These are phyloP conservation scores for Archips xylosteana DNA, from an alignment of 2,888 invertebrate species.

Conservation along the genomic window DNA sequence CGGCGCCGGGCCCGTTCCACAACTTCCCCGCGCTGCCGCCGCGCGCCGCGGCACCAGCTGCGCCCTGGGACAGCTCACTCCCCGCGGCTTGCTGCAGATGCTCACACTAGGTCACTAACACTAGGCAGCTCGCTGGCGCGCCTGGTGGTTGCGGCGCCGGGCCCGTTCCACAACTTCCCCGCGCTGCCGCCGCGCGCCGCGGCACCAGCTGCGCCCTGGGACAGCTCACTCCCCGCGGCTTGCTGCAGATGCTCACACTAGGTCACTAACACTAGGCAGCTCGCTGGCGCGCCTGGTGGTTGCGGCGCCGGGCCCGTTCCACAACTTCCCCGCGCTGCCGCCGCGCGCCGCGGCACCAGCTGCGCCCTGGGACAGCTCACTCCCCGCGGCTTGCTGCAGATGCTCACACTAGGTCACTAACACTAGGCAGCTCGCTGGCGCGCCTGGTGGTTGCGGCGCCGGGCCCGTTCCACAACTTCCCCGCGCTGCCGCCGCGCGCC, in stretches of 20 bases:
- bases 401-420: conserved; percentile 92
- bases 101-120: conserved; percentile 92
- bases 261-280: too few relatives aligned
- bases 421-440: conserved; percentile 84
- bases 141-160: conserved; percentile 90
- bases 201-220: conserved; percentile 91
- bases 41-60: conserved; percentile 86
- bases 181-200: conserved; percentile 86
- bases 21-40: conserved; percentile 92
- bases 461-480: conserved; percentile 94
- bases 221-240: conserved; percentile 93
- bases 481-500: conserved; percentile 87
- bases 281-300: conserved; percentile 88
- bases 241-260: conserved; percentile 92
- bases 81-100: conserved; percentile 93
- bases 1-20: conserved; percentile 92
- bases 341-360: conserved; percentile 77
- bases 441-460: conserved; percentile 90
- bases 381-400: conserved; percentile 92
- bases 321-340: conserved; percentile 93
- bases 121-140: conserved; percentile 84
- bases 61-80: conserved; percentile 94
- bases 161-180: conserved; percentile 94
- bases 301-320: conserved; percentile 92
- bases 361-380: conserved; percentile 96